These are phyloP conservation scores for Pterocles burchelli DNA, from an alignment of 2,113 vertebrate species.

Conservation along the genomic window DNA sequence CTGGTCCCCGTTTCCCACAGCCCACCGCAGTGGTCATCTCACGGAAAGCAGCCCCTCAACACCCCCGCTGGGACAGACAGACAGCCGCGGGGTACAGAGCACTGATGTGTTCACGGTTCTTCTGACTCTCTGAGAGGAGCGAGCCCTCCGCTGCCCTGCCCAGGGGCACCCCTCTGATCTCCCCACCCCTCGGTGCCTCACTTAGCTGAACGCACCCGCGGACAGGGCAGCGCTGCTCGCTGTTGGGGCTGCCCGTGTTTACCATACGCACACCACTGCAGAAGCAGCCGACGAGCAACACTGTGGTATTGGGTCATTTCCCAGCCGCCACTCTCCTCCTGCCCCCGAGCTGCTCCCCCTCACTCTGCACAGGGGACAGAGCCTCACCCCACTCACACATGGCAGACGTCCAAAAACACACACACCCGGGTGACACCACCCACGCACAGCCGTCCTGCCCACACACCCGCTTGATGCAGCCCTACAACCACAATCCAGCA, in stretches of 20 bases:
- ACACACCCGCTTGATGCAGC: background rate
- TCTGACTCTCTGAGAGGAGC: background rate
- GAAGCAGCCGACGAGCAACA: fast-evolving
- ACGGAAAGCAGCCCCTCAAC: background rate
- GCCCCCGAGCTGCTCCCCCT: background rate
- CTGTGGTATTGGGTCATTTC: background rate
- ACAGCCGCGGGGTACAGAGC: background rate
- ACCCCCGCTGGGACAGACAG: too few species aligned
- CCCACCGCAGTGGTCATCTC: background rate
- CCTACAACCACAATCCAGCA: background rate
- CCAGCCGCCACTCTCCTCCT: background rate
- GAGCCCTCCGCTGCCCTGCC: background rate
- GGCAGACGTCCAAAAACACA: background rate
- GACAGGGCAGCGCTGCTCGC: background rate
- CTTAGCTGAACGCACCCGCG: background rate
- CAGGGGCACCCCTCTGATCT: background rate
- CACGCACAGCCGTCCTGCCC: background rate
- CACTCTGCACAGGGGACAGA: background rate
- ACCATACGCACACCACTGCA: background rate
- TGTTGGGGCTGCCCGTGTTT: conserved; percentile 6
- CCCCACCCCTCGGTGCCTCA: background rate
- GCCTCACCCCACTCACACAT: background rate
- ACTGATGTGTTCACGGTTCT: background rate
- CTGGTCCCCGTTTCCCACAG: background rate
- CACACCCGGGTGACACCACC: background rate